These are phyloP conservation scores for Neodiprion virginianus DNA, from an alignment of 1,140 invertebrate genomes.

Conservation along the genomic window DNA sequence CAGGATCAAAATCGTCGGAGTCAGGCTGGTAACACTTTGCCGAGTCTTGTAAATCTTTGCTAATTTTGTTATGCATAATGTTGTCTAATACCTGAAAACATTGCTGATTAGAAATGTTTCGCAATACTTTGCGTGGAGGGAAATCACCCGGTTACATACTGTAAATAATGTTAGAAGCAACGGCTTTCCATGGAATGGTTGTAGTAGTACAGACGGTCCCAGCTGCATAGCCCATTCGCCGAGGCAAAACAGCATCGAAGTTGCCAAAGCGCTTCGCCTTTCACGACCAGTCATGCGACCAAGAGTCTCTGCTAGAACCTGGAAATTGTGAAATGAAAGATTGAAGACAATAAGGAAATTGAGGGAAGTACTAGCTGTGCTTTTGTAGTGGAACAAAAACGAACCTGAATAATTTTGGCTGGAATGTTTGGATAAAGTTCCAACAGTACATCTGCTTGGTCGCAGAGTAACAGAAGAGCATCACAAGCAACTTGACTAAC, in stretches of 20 bases:
- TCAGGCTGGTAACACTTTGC: constrained; percentile 45
- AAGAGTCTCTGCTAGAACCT: constrained; percentile 69
- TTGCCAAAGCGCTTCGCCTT: constrained; percentile 69
- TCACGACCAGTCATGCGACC: constrained; percentile 61
- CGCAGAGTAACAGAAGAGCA: constrained; percentile 79
- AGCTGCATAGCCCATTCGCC: constrained; percentile 93
- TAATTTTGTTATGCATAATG: constrained; percentile 52
- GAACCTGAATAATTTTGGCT: constrained; percentile 76
- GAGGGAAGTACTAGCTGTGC: constrained; percentile 31
- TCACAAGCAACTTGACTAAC: constrained; percentile 90
- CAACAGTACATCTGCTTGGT: constrained; percentile 78
- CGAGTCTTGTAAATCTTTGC: constrained; percentile 43
- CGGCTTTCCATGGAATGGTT: constrained; percentile 60
- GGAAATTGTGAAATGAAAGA: constrained; percentile 32
- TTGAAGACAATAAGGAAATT: background rate
- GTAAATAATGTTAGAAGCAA: constrained; percentile 70
- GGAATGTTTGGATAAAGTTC: constrained; percentile 80
- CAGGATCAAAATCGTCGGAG: constrained; percentile 74
- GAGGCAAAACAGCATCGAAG: constrained; percentile 87
- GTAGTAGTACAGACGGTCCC: constrained; percentile 58
- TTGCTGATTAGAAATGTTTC: constrained; percentile 8
- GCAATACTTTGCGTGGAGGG: background rate
- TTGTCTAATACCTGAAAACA: constrained; percentile 51
- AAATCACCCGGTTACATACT: constrained; percentile 46
- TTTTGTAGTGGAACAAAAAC: constrained; percentile 37